A percentile compares a stretch with the other conserved stretches of the same genome.
Evolutionary conservation across 1,140 invertebrate genomes (phyloP).

Genomic region (Aporrectodea caliginosa): DNA sequence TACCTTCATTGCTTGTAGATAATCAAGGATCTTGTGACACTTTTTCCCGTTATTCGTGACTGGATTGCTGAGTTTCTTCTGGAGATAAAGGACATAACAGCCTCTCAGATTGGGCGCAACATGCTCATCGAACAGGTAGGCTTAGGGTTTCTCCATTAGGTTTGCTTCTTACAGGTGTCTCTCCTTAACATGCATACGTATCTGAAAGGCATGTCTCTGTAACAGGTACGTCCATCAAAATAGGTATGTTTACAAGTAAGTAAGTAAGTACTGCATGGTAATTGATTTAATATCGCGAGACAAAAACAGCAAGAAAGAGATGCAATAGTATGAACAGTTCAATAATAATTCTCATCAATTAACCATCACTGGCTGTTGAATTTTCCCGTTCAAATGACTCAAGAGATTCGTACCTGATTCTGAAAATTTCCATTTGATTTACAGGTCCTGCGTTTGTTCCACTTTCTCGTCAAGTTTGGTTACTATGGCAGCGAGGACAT

Average conservation of each 20-base stretch:
- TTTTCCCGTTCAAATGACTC: too few species aligned
- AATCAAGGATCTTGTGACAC: slow-evolving; percentile 24
- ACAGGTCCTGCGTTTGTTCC: slow-evolving; percentile 50
- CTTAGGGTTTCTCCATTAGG: background rate
- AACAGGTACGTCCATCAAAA: background rate
- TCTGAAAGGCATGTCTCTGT: background rate
- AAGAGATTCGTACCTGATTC: too few species aligned
- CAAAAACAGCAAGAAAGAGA: too few species aligned
- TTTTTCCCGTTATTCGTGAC: slow-evolving; percentile 37
- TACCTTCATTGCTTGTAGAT: slow-evolving; percentile 7
- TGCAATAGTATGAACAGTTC: too few species aligned
- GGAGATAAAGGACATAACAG: slow-evolving; percentile 50
- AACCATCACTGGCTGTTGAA: background rate
- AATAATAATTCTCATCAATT: background rate
- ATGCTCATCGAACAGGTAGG: slow-evolving; percentile 43
- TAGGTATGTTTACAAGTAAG: background rate
- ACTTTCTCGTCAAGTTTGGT: slow-evolving; percentile 51
- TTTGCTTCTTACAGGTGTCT: background rate
- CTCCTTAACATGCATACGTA: too few species aligned
- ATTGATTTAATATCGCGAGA: too few species aligned
- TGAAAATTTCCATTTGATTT: too few species aligned
- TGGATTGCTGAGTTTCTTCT: slow-evolving; percentile 51
- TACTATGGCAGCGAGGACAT: slow-evolving; percentile 52
- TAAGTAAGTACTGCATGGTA: too few species aligned
- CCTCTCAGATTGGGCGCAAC: slow-evolving; percentile 50